Percentiles rank a stretch among this genome's conserved stretches.
Evolutionary conservation across 2,888 invertebrate genomes (phyloP).

Genomic region (Nebria salina): DNA sequence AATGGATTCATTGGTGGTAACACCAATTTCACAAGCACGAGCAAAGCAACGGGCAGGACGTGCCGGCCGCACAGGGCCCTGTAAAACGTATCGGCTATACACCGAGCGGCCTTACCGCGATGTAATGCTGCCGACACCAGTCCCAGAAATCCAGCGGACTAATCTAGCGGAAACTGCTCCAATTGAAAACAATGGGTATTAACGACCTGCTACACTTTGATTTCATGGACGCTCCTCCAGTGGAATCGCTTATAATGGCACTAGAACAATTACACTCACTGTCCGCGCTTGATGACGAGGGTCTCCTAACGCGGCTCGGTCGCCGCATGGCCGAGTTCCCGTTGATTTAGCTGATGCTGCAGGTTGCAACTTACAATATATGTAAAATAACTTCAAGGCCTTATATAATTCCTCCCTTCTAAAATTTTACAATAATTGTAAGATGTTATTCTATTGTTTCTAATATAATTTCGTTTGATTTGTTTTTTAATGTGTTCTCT

Average conservation of each 20-base stretch:
- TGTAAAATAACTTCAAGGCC: too few relatives aligned
- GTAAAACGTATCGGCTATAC: constrained; percentile 95
- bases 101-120: constrained; percentile 98
- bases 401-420: too few relatives aligned
- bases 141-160: constrained; percentile 98
- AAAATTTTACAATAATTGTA: too few relatives aligned
- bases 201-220: constrained; percentile 98
- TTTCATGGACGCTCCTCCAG: constrained; percentile 99
- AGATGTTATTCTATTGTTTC: too few relatives aligned
- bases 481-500: too few relatives aligned
- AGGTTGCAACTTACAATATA: too few relatives aligned
- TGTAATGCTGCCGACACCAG: constrained; percentile 98
- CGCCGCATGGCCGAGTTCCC: too few relatives aligned
- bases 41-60: constrained; percentile 82
- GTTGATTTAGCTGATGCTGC: too few relatives aligned
- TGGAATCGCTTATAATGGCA: constrained; percentile 97
- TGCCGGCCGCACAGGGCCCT: constrained; percentile 81
- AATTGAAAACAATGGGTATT: constrained; percentile 99
- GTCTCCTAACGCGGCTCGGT: constrained; percentile 82
- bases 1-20: constrained; percentile 99
- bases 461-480: too few relatives aligned
- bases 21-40: constrained; percentile 97
- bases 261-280: constrained; percentile 96
- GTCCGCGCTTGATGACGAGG: constrained; percentile 95
- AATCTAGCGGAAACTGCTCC: constrained; percentile 97